Evolutionary conservation across 2,888 invertebrate genomes (phyloP).

Genomic region (Xanthia togata): DNA sequence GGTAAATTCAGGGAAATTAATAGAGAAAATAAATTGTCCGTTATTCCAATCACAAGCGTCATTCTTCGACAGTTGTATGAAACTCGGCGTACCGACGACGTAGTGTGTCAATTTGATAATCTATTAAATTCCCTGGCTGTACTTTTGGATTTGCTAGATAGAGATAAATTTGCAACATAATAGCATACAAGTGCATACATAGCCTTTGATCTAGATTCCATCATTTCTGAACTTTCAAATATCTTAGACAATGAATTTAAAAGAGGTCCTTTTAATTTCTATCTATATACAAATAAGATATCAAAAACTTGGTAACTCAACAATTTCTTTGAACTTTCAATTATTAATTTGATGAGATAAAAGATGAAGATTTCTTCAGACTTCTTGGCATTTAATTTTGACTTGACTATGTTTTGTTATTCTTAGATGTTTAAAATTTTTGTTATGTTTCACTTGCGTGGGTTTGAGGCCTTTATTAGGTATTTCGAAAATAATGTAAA

Average conservation of each 20-base stretch:
- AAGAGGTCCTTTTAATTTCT: slow-evolving; percentile 4
- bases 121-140: background rate
- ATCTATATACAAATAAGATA: background rate
- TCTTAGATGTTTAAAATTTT: slow-evolving; percentile 1
- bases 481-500: background rate
- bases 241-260: slow-evolving; percentile 12
- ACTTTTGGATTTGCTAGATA: background rate
- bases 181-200: background rate
- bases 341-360: slow-evolving; percentile 30
- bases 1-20: too few relatives aligned
- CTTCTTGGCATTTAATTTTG: slow-evolving; percentile 17
- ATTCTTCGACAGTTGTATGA: too few relatives aligned
- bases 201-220: slow-evolving; percentile 27
- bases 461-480: background rate
- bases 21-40: too few relatives aligned
- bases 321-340: slow-evolving; percentile 39
- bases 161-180: background rate
- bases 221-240: slow-evolving; percentile 15
- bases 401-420: slow-evolving; percentile 13
- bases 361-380: slow-evolving; percentile 28
- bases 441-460: background rate
- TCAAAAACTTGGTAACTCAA: slow-evolving; percentile 10
- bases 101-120: too few relatives aligned
- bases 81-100: too few relatives aligned
- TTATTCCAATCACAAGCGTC: too few relatives aligned